Percentiles rank a stretch among this genome's conserved stretches.
These are phyloP conservation scores for Oncorhynchus gorbuscha DNA, from an alignment of 2,113 vertebrate species.

Conservation along the genomic window DNA sequence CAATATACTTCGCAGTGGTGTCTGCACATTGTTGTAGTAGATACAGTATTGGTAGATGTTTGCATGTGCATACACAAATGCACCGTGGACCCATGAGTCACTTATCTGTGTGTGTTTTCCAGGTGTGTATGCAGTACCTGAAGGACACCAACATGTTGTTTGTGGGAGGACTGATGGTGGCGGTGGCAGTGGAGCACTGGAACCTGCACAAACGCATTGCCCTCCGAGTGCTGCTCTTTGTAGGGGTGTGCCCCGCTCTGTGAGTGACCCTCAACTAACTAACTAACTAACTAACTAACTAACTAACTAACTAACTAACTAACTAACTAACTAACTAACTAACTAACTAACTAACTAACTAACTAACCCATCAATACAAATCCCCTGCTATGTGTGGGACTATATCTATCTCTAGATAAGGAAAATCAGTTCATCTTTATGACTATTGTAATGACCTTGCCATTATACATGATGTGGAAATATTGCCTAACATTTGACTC, in stretches of 20 bases:
- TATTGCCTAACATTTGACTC: too few relatives aligned
- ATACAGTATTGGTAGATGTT: too few relatives aligned
- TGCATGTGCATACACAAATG: too few relatives aligned
- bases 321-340: too few relatives aligned
- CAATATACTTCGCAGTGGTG: too few relatives aligned
- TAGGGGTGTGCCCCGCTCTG: constrained; percentile 89
- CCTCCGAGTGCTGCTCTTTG: constrained; percentile 82
- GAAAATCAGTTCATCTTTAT: neutral
- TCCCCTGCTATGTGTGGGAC: neutral
- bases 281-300: neutral
- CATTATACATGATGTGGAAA: neutral
- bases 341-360: too few relatives aligned
- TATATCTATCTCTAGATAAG: neutral
- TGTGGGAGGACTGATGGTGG: constrained; percentile 88
- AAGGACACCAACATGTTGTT: constrained; percentile 95
- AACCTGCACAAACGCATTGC: constrained; percentile 95
- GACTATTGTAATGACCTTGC: neutral
- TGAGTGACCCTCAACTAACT: constrained; percentile 67
- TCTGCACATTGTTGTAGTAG: too few relatives aligned
- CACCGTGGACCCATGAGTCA: neutral
- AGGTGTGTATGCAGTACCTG: constrained; percentile 96
- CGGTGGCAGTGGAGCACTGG: constrained; percentile 92
- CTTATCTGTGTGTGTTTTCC: constrained; percentile 2
- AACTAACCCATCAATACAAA: neutral
- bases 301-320: too few relatives aligned